These are phyloP conservation scores for Notiomystis cincta DNA, from an alignment of 2,113 vertebrate species.

Conservation along the genomic window DNA sequence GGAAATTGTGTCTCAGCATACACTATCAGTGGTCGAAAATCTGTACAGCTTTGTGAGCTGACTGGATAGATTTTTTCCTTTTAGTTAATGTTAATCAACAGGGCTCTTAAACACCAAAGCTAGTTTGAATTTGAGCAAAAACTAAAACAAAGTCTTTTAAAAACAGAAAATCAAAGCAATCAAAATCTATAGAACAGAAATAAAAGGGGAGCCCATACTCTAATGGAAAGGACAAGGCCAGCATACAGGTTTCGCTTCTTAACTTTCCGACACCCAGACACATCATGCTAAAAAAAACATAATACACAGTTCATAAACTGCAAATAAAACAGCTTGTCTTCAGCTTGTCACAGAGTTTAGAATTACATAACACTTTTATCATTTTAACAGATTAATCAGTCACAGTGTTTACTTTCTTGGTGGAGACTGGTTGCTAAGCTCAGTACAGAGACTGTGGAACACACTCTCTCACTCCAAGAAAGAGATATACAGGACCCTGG, in stretches of 20 bases:
- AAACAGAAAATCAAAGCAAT: background rate
- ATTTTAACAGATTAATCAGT: no score
- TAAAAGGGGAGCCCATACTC: background rate
- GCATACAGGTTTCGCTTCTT: background rate
- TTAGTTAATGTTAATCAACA: background rate
- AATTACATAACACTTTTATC: background rate
- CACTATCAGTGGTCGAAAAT: background rate
- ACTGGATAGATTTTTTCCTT: background rate
- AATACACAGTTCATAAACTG: background rate
- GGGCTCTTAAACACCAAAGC: background rate
- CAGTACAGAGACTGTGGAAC: background rate
- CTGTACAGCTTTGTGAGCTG: background rate
- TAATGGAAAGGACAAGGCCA: background rate
- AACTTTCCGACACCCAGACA: background rate
- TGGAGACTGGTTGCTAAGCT: background rate
- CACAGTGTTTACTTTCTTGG: background rate
- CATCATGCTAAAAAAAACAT: accelerated
- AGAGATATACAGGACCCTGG: background rate
- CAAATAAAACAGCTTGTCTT: background rate
- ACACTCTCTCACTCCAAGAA: background rate
- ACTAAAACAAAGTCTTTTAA: background rate
- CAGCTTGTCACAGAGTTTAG: background rate
- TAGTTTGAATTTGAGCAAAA: background rate
- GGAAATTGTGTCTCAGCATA: background rate
- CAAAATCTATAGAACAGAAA: background rate